Base-by-base conservation (phyloP, 2,888 invertebrate species). In the Gymnocheta viridis region DNA sequence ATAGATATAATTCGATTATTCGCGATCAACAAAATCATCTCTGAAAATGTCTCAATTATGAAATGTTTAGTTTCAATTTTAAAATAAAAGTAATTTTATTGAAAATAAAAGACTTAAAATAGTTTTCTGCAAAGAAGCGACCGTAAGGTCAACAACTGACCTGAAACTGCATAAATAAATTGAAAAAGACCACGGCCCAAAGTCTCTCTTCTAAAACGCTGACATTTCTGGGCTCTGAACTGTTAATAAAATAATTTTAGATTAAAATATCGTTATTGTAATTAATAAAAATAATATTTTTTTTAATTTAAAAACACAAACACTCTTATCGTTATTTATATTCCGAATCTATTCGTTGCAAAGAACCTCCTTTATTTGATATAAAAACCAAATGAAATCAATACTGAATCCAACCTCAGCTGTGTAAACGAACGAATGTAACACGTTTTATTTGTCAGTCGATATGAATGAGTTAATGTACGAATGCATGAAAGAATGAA, bases 311-410 rank as follows among this genome's bases (percentile, higher is more conserved):
- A 49, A 49, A 49, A 10, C 7, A 19, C 1, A 38, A 38, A 38
- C 38, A 44, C 17, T 44, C 47, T 22, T 19, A 0, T 9, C 9
- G 22, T 49, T 22, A 70, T n/a, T 56, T 54, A 35, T 17, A 24
- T 12, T 19, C 19, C 27, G 14, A 17, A 44, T 12, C 22, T 49
- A 7, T n/a, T 19, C 7, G 44, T 14, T 66, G 29, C 3, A 22
- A 49, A 47, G 10, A 41, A 41, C 41, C 29, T 32, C 27, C 22
- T 41, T 62, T 27, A 29, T 27, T 62, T 5, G 12, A 22, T 29
- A 10, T 19, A 38, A 38, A 74, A 54, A 5, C 14, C 2, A 51
- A 47, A 19, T 74, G 51, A 64, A 64, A 74, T 74, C 41, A n/a
- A 54, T 51, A 38, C n/a, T 19, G 19, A 14, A 14, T 9, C 54